These are phyloP conservation scores for Calidris pugnax DNA, from an alignment of 2,113 vertebrate species.

Conservation along the genomic window DNA sequence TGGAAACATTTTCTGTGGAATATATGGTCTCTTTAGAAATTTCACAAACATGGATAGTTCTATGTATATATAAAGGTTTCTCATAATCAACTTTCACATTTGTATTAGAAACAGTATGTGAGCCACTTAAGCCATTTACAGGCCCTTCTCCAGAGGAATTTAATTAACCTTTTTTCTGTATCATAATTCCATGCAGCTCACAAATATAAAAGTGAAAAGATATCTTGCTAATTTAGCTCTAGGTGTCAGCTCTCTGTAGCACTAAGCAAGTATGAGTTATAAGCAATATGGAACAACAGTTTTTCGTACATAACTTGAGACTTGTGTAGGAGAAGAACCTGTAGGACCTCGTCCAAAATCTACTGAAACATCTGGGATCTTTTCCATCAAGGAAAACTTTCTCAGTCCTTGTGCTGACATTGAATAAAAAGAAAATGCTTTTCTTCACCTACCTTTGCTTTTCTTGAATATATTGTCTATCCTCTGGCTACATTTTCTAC, in stretches of 20 bases:
- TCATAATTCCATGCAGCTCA: not conserved
- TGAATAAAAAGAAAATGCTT: not conserved
- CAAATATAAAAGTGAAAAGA: not conserved
- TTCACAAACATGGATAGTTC: not conserved
- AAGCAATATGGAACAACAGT: not conserved
- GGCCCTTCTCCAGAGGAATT: not conserved
- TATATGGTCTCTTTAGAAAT: not conserved
- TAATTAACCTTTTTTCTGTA: not conserved
- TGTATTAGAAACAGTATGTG: not conserved
- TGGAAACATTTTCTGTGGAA: not conserved
- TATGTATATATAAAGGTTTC: not conserved
- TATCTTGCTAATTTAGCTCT: not conserved
- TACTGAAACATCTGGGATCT: not conserved
- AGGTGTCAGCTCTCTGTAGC: not conserved
- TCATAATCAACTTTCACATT: not conserved
- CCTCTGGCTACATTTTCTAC: not conserved
- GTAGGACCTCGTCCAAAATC: not conserved
- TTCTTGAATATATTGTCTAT: not conserved
- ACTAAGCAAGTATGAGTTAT: not conserved
- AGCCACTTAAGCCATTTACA: not conserved
- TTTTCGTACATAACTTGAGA: not conserved
- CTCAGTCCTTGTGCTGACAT: not conserved
- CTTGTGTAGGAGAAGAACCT: not conserved
- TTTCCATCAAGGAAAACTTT: not conserved
- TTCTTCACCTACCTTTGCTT: not conserved